These are phyloP conservation scores for Coleophora flavipennella DNA, from an alignment of 2,888 invertebrate genomes.

Conservation along the genomic window DNA sequence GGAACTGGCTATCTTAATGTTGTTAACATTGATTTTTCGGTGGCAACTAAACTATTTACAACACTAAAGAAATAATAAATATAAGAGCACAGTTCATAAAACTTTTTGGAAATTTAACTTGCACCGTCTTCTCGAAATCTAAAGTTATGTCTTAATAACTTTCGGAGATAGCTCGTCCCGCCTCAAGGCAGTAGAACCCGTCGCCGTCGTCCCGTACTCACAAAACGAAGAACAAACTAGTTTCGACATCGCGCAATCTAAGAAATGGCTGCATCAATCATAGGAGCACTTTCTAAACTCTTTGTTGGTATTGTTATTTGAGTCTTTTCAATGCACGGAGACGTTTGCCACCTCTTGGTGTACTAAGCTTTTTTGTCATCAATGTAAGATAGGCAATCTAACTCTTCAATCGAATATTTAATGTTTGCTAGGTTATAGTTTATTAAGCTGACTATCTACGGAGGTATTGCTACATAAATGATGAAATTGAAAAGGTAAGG, in stretches of 20 bases:
- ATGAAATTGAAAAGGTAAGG: too few relatives aligned
- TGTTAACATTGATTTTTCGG: too few relatives aligned
- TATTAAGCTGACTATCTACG: too few relatives aligned
- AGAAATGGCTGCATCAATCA: slow-evolving; percentile 47
- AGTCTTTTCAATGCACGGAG: slow-evolving; percentile 18
- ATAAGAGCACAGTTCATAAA: too few relatives aligned
- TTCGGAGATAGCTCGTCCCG: slow-evolving; percentile 1
- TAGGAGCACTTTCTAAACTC: slow-evolving; percentile 56
- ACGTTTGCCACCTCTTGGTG: slow-evolving; percentile 1
- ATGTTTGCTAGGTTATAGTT: too few relatives aligned
- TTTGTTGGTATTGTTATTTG: slow-evolving; percentile 35
- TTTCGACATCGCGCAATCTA: slow-evolving; percentile 34
- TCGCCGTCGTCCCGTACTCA: slow-evolving; percentile 7
- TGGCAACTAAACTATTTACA: too few relatives aligned
- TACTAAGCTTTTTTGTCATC: slow-evolving; percentile 1
- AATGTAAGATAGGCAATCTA: slow-evolving; percentile 1
- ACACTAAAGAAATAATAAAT: too few relatives aligned
- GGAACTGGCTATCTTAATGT: too few relatives aligned
- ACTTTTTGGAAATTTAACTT: too few relatives aligned
- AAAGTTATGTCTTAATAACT: too few relatives aligned
- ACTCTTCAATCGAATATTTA: not conserved
- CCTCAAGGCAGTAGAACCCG: slow-evolving; percentile 8
- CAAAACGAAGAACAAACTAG: slow-evolving; percentile 33
- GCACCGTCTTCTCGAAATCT: too few relatives aligned
- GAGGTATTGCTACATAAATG: too few relatives aligned